Evolutionary conservation across 2,888 invertebrate genomes (phyloP).

Genomic region (Acrocyrtus sp.): DNA sequence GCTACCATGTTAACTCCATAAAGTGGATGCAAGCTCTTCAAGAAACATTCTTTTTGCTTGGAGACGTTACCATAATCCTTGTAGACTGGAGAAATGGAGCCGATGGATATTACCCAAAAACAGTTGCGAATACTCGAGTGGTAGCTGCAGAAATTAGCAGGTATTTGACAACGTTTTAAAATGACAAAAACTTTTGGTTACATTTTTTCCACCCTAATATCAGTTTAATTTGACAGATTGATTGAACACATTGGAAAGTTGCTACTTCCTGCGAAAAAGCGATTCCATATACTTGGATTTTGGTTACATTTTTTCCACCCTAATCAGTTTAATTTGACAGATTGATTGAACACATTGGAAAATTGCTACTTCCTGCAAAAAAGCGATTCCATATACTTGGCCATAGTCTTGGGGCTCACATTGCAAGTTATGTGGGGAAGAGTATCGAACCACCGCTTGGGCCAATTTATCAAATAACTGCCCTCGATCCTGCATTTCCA

Average conservation of each 20-base stretch:
- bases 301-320: too few relatives aligned
- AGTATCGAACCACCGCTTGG: not conserved
- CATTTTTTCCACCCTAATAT: too few relatives aligned
- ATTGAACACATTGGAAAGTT: constrained; percentile 32
- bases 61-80: constrained; percentile 37
- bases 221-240: too few relatives aligned
- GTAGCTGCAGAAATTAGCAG: constrained; percentile 46
- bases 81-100: constrained; percentile 52
- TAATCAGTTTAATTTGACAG: too few relatives aligned
- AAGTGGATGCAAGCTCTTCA: constrained; percentile 47
- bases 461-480: constrained; percentile 45
- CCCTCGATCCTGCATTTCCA: constrained; percentile 52
- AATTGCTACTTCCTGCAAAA: constrained; percentile 15
- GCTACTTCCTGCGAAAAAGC: constrained; percentile 22
- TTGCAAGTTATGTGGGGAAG: constrained; percentile 53
- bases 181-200: too few relatives aligned
- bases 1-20: constrained; percentile 42
- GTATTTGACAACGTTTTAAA: too few relatives aligned
- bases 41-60: constrained; percentile 13
- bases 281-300: constrained; percentile 53
- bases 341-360: constrained; percentile 40
- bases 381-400: constrained; percentile 50
- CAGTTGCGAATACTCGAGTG: constrained; percentile 50
- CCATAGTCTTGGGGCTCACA: constrained; percentile 53
- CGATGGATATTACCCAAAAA: constrained; percentile 47